Conservation (phyloP, 2,113 vertebrate species). For the Triplophysa tibetana region DNA sequence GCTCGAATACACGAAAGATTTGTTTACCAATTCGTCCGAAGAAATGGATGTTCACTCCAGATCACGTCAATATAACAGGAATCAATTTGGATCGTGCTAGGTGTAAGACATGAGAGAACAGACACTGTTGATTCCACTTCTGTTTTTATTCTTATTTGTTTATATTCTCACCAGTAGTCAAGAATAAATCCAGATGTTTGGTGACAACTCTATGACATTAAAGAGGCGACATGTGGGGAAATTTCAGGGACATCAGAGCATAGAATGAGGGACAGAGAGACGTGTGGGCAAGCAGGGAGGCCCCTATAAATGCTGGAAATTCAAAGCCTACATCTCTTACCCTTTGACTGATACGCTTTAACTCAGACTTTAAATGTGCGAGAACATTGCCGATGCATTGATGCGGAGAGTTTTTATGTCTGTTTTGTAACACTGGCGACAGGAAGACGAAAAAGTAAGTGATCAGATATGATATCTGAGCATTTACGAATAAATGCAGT, state of each 20-base stretch:
- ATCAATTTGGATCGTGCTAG: no score
- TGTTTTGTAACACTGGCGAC: background rate
- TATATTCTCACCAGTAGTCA: no score
- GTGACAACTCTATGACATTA: no score
- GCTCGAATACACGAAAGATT: no score
- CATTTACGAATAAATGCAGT: background rate
- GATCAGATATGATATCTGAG: background rate
- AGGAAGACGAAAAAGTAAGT: background rate
- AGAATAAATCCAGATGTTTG: no score
- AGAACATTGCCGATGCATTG: background rate
- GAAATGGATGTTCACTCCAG: no score
- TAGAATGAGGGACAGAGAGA: constrained; percentile 12
- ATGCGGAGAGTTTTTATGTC: background rate
- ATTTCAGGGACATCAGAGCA: background rate
- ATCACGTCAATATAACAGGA: no score
- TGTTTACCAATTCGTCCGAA: no score
- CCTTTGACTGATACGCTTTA: background rate
- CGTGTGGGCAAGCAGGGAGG: constrained; percentile 19
- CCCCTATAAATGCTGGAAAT: constrained; percentile 44
- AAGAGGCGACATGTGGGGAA: background rate
- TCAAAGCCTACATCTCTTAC: constrained; percentile 27
- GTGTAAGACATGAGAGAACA: no score
- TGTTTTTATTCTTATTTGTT: no score
- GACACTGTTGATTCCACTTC: no score
- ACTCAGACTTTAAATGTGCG: constrained; percentile 26